Percentiles rank a stretch among this genome's conserved stretches.
Evolutionary conservation across 2,888 invertebrate species (phyloP).

Genomic region (Nineta flava): DNA sequence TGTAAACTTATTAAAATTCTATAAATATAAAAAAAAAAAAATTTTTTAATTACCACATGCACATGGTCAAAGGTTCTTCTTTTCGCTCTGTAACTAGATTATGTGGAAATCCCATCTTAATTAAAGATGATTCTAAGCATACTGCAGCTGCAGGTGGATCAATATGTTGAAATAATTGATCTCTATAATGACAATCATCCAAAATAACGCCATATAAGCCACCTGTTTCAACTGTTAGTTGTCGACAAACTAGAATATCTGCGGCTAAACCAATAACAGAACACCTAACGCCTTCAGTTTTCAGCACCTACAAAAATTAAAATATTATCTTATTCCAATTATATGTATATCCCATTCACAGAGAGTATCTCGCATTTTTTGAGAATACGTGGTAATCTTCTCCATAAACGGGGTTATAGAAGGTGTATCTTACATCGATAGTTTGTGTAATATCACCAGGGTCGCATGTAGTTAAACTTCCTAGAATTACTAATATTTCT

Average conservation of each 20-base stretch:
- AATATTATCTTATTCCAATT: not conserved
- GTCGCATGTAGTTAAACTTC: slow-evolving; percentile 92
- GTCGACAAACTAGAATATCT: slow-evolving; percentile 82
- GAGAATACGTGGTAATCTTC: not conserved
- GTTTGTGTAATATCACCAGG: slow-evolving; percentile 82
- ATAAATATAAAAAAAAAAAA: too few relatives aligned
- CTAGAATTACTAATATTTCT: slow-evolving; percentile 83
- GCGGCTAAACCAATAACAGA: slow-evolving; percentile 93
- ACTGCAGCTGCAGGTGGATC: slow-evolving; percentile 60
- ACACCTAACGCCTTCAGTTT: slow-evolving; percentile 71
- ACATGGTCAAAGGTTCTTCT: slow-evolving; percentile 59
- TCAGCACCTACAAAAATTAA: slow-evolving; percentile 38
- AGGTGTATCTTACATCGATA: slow-evolving; percentile 39
- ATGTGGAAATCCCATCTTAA: slow-evolving; percentile 96
- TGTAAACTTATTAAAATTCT: too few relatives aligned
- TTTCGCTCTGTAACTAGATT: slow-evolving; percentile 40
- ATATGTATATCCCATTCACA: too few relatives aligned
- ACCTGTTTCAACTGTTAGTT: slow-evolving; percentile 70
- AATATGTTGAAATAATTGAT: slow-evolving; percentile 45
- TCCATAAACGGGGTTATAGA: not conserved
- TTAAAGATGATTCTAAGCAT: slow-evolving; percentile 56
- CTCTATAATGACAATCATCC: slow-evolving; percentile 62
- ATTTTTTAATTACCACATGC: slow-evolving; percentile 81
- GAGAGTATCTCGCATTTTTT: too few relatives aligned
- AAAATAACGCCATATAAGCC: slow-evolving; percentile 78